phyloP scores from a whole-genome alignment of 2,888 invertebrate genomes.

The Drosophila gaucha region DNA sequence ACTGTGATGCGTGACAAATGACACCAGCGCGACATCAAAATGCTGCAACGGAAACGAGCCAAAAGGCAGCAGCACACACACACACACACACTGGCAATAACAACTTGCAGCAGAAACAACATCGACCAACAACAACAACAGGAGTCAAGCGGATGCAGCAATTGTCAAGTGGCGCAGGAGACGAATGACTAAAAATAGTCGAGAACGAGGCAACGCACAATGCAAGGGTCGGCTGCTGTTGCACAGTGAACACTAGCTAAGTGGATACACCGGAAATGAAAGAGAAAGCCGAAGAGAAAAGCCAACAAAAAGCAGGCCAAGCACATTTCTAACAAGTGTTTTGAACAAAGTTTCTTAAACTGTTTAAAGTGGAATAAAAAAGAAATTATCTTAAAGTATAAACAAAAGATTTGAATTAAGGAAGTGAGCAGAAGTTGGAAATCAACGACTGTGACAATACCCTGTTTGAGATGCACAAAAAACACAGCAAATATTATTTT shows the following conservation, averaged over 20 bases:
- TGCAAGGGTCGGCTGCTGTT: slow-evolving; percentile 10
- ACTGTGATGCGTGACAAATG: slow-evolving; percentile 72
- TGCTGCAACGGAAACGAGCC: slow-evolving; percentile 63
- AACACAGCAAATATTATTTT: too few species aligned
- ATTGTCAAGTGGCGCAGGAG: slow-evolving; percentile 64
- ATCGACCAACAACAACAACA: neutral
- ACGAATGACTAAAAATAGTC: slow-evolving; percentile 30
- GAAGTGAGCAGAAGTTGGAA: too few species aligned
- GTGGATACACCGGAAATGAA: neutral
- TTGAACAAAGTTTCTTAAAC: neutral
- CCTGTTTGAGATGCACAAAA: too few species aligned
- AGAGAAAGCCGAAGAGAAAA: neutral
- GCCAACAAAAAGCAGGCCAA: neutral
- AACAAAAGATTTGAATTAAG: neutral
- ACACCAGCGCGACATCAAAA: slow-evolving; percentile 72
- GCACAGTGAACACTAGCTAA: slow-evolving; percentile 30
- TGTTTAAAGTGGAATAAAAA: neutral
- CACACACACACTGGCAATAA: slow-evolving; percentile 5
- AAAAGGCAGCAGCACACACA: slow-evolving; percentile 14
- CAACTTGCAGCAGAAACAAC: neutral
- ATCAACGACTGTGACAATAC: neutral
- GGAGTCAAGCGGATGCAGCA: slow-evolving; percentile 72
- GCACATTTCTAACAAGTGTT: neutral
- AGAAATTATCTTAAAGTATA: neutral
- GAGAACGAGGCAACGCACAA: slow-evolving; percentile 26